Evolutionary conservation across 35 echinoderm and acorn worm species (phyloP).

Genomic region (Ophioderma brevispina): DNA sequence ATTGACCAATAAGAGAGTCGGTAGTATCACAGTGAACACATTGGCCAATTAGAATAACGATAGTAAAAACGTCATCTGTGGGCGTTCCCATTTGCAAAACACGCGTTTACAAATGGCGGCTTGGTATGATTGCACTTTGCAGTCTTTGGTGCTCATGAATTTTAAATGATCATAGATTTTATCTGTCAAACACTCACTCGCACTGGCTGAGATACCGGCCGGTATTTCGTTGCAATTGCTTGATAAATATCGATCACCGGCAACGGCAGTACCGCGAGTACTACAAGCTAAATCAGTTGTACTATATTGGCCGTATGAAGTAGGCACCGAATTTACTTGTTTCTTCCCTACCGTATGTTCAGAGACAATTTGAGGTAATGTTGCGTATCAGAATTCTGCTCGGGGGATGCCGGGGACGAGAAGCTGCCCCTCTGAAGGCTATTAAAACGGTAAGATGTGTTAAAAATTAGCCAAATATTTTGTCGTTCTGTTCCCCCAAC

Average conservation of each 20-base stretch:
- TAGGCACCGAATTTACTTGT: not conserved
- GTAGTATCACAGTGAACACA: too few species aligned
- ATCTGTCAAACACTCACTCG: not conserved
- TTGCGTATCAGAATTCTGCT: conserved; percentile 38
- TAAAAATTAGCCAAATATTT: too few species aligned
- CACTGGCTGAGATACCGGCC: not conserved
- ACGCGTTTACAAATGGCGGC: not conserved
- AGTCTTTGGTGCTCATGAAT: not conserved
- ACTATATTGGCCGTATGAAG: not conserved
- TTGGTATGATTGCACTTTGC: not conserved
- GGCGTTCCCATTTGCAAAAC: not conserved
- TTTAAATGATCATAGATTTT: not conserved
- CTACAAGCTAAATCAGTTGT: not conserved
- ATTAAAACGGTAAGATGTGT: not conserved
- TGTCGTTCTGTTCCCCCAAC: too few species aligned
- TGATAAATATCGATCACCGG: not conserved
- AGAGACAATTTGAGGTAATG: conserved; percentile 21
- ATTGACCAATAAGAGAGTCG: too few species aligned
- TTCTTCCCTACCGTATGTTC: not conserved
- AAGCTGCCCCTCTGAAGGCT: not conserved
- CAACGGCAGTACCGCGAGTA: not conserved
- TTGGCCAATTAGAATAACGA: not conserved
- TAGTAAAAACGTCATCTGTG: not conserved
- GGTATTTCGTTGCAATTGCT: not conserved
- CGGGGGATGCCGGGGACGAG: conserved; percentile 34